These are phyloP conservation scores for Castor canadensis DNA, from an alignment of 2,113 vertebrate genomes.

Conservation along the genomic window DNA sequence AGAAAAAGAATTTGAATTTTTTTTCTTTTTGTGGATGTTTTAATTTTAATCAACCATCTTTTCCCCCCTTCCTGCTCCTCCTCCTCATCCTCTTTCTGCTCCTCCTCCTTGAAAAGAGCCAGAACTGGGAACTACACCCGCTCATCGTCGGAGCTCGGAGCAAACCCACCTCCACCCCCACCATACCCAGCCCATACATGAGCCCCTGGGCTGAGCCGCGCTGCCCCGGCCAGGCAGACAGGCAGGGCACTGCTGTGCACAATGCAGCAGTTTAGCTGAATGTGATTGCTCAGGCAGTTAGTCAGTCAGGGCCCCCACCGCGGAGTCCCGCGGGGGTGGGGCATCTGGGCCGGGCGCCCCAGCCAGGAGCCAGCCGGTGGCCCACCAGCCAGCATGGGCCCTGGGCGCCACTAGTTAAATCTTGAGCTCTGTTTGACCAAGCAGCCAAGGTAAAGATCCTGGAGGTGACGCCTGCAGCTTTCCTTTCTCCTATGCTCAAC, in stretches of 20 bases:
- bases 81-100: slow-evolving; percentile 82
- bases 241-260: slow-evolving; percentile 93
- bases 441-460: slow-evolving; percentile 82
- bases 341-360: slow-evolving; percentile 76
- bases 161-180: slow-evolving; percentile 81
- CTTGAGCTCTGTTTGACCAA: slow-evolving; percentile 85
- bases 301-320: slow-evolving; percentile 86
- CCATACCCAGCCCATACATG: slow-evolving; percentile 79
- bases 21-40: slow-evolving; percentile 81
- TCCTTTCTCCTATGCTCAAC: slow-evolving; percentile 81
- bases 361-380: slow-evolving; percentile 80
- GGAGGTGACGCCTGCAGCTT: slow-evolving; percentile 79
- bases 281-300: slow-evolving; percentile 88
- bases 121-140: slow-evolving; percentile 82
- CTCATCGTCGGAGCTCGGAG: slow-evolving; percentile 82
- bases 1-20: slow-evolving; percentile 76
- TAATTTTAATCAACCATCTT: slow-evolving; percentile 84
- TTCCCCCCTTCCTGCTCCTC: slow-evolving; percentile 82
- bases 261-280: slow-evolving; percentile 92
- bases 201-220: slow-evolving; percentile 75
- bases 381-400: slow-evolving; percentile 76
- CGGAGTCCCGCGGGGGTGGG: slow-evolving; percentile 74
- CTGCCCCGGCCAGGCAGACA: slow-evolving; percentile 84
- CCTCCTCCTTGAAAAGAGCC: slow-evolving; percentile 83
- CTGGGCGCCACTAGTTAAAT: slow-evolving; percentile 83